These are phyloP conservation scores for Dufourea novaeangliae DNA, from an alignment of 1,140 invertebrate species.

Conservation along the genomic window DNA sequence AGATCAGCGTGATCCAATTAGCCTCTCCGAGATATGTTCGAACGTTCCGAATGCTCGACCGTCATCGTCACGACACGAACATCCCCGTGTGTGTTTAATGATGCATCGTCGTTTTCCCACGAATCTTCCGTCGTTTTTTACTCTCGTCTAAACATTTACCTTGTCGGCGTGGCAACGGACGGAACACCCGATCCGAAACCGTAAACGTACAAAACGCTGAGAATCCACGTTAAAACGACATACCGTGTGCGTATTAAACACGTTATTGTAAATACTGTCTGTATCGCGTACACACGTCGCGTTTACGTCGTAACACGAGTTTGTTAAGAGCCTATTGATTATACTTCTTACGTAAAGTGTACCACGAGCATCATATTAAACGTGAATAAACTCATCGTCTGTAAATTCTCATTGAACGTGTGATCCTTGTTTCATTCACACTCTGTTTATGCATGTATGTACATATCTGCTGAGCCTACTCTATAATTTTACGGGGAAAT, in stretches of 20 bases:
- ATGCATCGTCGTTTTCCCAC: constrained; percentile 18
- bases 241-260: constrained; percentile 4
- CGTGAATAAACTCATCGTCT: constrained; percentile 73
- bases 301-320: constrained; percentile 55
- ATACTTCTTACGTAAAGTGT: constrained; percentile 70
- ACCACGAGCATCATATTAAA: constrained; percentile 65
- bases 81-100: too few relatives aligned
- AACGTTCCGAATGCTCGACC: not conserved
- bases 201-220: constrained; percentile 42
- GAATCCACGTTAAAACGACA: constrained; percentile 5
- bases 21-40: too few relatives aligned
- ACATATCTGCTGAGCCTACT: too few relatives aligned
- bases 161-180: constrained; percentile 16
- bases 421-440: constrained; percentile 2
- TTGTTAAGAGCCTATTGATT: constrained; percentile 64
- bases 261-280: constrained; percentile 65
- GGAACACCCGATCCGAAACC: too few relatives aligned
- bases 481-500: too few relatives aligned
- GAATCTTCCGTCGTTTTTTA: constrained; percentile 29
- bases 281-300: constrained; percentile 47
- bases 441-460: too few relatives aligned
- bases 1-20: constrained; percentile 16
- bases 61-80: too few relatives aligned
- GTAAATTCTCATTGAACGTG: constrained; percentile 61
- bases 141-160: constrained; percentile 18